Evolutionary conservation across 2,888 invertebrate genomes (phyloP).

Genomic region (Priapulus caudatus): DNA sequence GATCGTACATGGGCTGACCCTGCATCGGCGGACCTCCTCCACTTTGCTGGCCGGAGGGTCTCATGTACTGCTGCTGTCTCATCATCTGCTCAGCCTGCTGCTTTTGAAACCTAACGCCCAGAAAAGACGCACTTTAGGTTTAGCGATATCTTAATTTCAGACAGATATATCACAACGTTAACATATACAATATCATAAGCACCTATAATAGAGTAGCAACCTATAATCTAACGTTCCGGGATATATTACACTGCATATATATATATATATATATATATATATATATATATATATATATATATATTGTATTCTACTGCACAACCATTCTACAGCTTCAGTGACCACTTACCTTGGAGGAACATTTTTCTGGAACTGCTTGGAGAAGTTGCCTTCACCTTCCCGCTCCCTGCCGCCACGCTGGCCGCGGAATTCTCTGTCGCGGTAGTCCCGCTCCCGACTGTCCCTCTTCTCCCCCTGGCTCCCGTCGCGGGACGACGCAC

Average conservation of each 20-base stretch:
- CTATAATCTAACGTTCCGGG: too few species aligned
- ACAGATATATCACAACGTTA: too few species aligned
- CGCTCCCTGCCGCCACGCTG: constrained; percentile 44
- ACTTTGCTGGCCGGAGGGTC: too few species aligned
- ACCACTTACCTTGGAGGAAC: constrained; percentile 67
- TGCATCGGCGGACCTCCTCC: not conserved
- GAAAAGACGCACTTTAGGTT: too few species aligned
- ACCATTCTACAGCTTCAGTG: too few species aligned
- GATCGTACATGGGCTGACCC: constrained; percentile 7
- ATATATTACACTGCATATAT: too few species aligned
- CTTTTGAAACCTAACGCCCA: constrained; percentile 64
- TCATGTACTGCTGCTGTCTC: constrained; percentile 1
- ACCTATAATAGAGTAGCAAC: too few species aligned
- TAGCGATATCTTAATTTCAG: too few species aligned
- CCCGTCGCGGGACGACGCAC: not conserved
- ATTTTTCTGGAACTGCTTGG: constrained; percentile 63
- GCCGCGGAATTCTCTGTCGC: constrained; percentile 9
- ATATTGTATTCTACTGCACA: too few species aligned
- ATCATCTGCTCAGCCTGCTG: constrained; percentile 44
- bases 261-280: too few species aligned
- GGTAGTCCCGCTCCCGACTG: constrained; percentile 25
- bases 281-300: too few species aligned
- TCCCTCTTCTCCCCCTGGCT: constrained; percentile 20
- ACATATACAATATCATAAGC: too few species aligned
- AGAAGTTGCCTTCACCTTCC: constrained; percentile 39